These are phyloP conservation scores for Idaea dimidiata DNA, from an alignment of 2,888 invertebrate species.

Conservation along the genomic window DNA sequence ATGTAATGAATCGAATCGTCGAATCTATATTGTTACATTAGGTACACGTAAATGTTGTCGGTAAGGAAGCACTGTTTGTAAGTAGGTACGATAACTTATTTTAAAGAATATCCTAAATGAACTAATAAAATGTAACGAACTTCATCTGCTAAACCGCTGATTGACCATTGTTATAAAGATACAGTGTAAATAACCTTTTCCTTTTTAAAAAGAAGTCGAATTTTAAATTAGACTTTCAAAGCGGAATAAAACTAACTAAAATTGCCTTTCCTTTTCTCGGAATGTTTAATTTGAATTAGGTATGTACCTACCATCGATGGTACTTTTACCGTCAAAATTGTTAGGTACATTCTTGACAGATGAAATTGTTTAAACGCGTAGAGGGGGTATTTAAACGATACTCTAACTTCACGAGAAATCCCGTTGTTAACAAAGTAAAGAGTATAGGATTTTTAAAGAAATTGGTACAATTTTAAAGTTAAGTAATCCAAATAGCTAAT, in stretches of 20 bases:
- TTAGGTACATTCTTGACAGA: neutral
- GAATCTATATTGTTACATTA: too few relatives aligned
- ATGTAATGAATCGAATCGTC: too few relatives aligned
- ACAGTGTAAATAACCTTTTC: neutral
- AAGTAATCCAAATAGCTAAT: too few relatives aligned
- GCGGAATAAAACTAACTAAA: neutral
- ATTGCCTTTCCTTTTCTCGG: constrained; percentile 3
- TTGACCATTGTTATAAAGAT: neutral
- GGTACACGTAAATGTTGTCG: too few relatives aligned
- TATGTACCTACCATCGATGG: too few relatives aligned
- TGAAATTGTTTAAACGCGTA: neutral
- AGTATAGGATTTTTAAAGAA: neutral
- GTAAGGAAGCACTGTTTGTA: too few relatives aligned
- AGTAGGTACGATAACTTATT: too few relatives aligned
- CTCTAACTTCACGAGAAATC: neutral
- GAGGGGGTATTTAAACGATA: neutral
- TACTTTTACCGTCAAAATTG: neutral
- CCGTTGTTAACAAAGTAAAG: neutral
- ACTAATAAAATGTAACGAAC: neutral
- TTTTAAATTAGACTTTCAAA: constrained; percentile 5
- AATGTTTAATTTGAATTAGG: neutral
- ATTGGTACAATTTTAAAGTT: too few relatives aligned
- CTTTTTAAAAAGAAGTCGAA: neutral
- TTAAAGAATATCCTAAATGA: too few relatives aligned
- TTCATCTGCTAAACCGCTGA: neutral